Evolutionary conservation across 2,113 vertebrate species (phyloP).

Genomic region (Taurulus bubalis): DNA sequence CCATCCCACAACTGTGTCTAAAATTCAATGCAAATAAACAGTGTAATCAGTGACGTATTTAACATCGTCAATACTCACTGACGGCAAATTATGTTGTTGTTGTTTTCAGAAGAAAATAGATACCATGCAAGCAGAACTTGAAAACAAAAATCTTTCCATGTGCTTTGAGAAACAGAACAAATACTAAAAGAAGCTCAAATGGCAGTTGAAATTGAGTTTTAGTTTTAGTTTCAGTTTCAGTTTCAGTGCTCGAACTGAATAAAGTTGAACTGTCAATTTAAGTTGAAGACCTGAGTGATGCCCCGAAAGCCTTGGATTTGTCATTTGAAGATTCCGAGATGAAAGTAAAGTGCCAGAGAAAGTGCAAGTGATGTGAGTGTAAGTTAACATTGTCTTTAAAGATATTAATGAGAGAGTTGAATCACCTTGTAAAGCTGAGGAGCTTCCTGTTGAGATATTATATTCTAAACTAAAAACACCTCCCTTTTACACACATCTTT

Average conservation of each 20-base stretch:
- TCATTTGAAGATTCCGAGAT: background rate
- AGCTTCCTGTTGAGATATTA: too few relatives aligned
- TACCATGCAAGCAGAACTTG: background rate
- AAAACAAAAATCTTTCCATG: too few relatives aligned
- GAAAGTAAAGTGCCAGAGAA: slow-evolving; percentile 1
- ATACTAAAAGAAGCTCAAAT: background rate
- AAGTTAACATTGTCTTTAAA: too few relatives aligned
- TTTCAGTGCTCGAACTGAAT: background rate
- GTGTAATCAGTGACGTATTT: background rate
- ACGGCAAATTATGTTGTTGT: background rate
- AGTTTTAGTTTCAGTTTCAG: background rate
- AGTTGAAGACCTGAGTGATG: background rate
- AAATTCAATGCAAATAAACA: background rate
- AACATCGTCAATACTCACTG: background rate
- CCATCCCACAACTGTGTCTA: background rate
- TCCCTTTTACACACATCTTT: background rate
- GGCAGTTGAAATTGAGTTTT: background rate
- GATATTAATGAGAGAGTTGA: too few relatives aligned
- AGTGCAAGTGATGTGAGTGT: too few relatives aligned
- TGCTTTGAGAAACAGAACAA: background rate
- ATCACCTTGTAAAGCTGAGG: too few relatives aligned
- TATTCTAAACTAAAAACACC: background rate
- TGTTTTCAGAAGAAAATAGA: background rate
- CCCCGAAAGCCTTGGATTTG: background rate
- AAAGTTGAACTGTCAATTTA: background rate